Base-by-base conservation (phyloP, 2,113 vertebrate species). In the Bubo scandiacus region DNA sequence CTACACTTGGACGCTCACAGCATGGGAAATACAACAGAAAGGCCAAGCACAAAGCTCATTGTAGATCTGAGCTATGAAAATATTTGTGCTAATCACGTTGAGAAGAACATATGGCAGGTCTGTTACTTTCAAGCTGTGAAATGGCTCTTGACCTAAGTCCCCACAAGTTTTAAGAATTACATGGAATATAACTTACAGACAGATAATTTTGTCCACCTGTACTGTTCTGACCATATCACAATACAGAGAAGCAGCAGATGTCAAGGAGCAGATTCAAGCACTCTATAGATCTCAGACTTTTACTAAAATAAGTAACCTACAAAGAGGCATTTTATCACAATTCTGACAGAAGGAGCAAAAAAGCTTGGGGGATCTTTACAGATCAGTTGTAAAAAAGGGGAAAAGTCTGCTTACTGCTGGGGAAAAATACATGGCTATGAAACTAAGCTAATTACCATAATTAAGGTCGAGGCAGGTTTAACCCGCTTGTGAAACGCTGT, bases 171-270 rank as follows among this genome's bases (percentile, higher is more conserved):
- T 34, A 73, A 25, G 52, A 65, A 52, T 9, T n/a, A 34, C 13
- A 15, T 1, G 5, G 30, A 45, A 15, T 49, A 80, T 49, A 80
- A 74, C 29, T 51, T 32, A 23, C 5, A 81, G n/a, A 13, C 26
- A 49, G 36, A 25, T 0, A 0, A 7, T 12, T 42, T 34, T 71
- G 63, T 34, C 51, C 45, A 52, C 38, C 20, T 63, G 36, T n/a
- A 29, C 5, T 27, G 11, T 29, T 52, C 49, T 36, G 55, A 58
- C 20, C 15, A 1, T 22, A 23, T 3, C 45, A 43, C 0, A 1
- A 9, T 11, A n/a, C 15, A 59, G n/a, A 40, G 38, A 30, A 88
- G 62, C 34, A 32, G 67, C 15, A 61, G 5, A 43, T 20, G 27
- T 2, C 51, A 66, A 78, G 30, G 70, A 55, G 5, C 1, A 0